Percentiles rank a stretch among this genome's conserved stretches.
These are phyloP conservation scores for Peromyscus maniculatus DNA, from an alignment of 2,113 vertebrate species.

Conservation along the genomic window DNA sequence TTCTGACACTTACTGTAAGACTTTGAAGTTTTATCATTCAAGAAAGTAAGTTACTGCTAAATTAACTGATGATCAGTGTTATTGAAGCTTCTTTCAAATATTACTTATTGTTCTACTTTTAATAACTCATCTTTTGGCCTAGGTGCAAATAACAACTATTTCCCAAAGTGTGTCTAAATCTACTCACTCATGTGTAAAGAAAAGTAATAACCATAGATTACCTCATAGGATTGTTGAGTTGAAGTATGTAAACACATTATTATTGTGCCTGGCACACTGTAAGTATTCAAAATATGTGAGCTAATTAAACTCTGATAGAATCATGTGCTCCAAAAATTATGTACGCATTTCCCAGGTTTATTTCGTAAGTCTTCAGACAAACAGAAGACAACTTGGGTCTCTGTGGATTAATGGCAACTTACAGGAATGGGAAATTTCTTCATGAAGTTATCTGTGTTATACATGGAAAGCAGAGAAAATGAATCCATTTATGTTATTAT, in stretches of 20 bases:
- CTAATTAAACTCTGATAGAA: conserved; percentile 65
- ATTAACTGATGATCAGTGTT: neutral
- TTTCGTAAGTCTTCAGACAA: conserved; percentile 7
- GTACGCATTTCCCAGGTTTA: neutral
- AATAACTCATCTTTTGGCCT: neutral
- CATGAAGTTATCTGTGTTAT: neutral
- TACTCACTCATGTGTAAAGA: conserved; percentile 54
- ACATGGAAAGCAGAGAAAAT: neutral
- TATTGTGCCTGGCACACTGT: conserved; percentile 11
- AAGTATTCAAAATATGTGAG: conserved; percentile 72
- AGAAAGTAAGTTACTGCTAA: neutral
- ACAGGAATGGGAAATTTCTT: neutral
- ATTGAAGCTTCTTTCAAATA: neutral
- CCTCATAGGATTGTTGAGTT: conserved; percentile 61
- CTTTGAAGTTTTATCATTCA: neutral
- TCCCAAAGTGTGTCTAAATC: neutral
- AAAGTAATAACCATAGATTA: conserved; percentile 56
- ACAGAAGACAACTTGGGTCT: conserved; percentile 19
- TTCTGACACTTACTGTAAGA: neutral
- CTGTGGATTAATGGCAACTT: conserved; percentile 47
- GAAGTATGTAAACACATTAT: conserved; percentile 64
- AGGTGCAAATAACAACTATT: neutral
- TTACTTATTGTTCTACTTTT: neutral
- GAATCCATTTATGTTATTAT: neutral
- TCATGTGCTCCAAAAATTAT: neutral